Evolutionary conservation across 2,888 invertebrate species (phyloP), one percentile per base, ranked within the genome.

Genomic region (Apotomis capreana): DNA sequence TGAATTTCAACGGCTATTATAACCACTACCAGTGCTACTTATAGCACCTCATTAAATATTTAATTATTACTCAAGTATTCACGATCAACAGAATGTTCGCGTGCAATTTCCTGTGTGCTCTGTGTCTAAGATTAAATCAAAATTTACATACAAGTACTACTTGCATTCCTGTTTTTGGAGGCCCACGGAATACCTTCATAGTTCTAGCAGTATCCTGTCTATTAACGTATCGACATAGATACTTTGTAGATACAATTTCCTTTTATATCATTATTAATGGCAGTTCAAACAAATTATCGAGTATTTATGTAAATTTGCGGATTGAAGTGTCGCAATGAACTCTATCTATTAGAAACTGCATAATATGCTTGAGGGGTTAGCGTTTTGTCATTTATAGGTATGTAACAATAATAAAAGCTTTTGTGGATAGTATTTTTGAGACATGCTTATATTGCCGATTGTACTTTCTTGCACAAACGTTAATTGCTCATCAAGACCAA

Each of bases 101-200:
- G 9, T 9, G 13, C 49, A 63, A 52, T 63, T 13, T 6, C 5
- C 44, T 36, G 59, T 44, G 26, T 51, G 64, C 64, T 64, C 26
- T 6, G 37, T 37, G 8, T 26, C 52, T 54, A 4, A 5, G 37
- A 13, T 36, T 15, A 13, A 51, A 67, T 58, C n/a, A 67, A 51
- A 5, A 51, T 62, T 57, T 51, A 63, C 62, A 62, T 69, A 63
- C 69, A 51, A 58, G 51, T 69, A 61, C 37, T 13, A 40, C 37
- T 64, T 37, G n/a, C 57, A 51, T 63, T 68, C 52, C 40, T 9
- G 68, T 40, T 40, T 63, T 51, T 40, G 40, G 36, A 57, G 26
- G 36, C 40, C 59, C 9, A 51, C 58, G 37, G 57, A 64, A 52
- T 58, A 58, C 54, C 15, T 64, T n/a, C 6, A 12, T 54, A 13